Percentiles rank a stretch among this genome's conserved stretches.
phyloP scores from a whole-genome alignment of 2,888 invertebrate species.

The Trisateles emortualis region DNA sequence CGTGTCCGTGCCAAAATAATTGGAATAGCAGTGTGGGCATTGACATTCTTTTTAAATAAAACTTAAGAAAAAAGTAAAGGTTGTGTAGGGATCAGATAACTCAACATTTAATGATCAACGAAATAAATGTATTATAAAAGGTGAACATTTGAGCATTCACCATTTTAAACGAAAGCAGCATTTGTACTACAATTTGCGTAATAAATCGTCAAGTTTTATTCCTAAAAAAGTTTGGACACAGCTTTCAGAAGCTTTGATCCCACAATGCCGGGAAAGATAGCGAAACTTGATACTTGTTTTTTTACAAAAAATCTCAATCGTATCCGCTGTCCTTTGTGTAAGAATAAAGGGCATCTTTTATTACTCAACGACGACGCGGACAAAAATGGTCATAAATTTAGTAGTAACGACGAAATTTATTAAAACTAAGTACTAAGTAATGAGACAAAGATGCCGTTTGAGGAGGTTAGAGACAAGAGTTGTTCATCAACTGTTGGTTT shows the following conservation, averaged over 20 bases:
- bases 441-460: constrained; percentile 37
- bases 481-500: constrained; percentile 59
- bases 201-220: constrained; percentile 18
- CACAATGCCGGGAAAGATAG: not conserved
- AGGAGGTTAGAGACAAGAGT: constrained; percentile 49
- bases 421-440: not conserved
- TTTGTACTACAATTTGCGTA: not conserved
- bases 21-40: constrained; percentile 78
- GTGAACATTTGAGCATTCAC: constrained; percentile 1
- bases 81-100: constrained; percentile 17
- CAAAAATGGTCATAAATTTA: too few relatives aligned
- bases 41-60: constrained; percentile 67
- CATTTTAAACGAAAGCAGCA: not conserved
- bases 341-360: constrained; percentile 1
- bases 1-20: constrained; percentile 82
- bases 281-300: constrained; percentile 1
- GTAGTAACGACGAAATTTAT: too few relatives aligned
- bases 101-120: constrained; percentile 19
- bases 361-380: not conserved
- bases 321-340: constrained; percentile 4
- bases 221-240: constrained; percentile 4
- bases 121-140: too few relatives aligned
- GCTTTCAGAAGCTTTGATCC: not conserved
- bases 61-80: constrained; percentile 25
- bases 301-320: constrained; percentile 6